Percentiles rank a stretch among this genome's conserved stretches.
Conservation (phyloP, 1,140 invertebrate species). For the Phortica variegata region DNA sequence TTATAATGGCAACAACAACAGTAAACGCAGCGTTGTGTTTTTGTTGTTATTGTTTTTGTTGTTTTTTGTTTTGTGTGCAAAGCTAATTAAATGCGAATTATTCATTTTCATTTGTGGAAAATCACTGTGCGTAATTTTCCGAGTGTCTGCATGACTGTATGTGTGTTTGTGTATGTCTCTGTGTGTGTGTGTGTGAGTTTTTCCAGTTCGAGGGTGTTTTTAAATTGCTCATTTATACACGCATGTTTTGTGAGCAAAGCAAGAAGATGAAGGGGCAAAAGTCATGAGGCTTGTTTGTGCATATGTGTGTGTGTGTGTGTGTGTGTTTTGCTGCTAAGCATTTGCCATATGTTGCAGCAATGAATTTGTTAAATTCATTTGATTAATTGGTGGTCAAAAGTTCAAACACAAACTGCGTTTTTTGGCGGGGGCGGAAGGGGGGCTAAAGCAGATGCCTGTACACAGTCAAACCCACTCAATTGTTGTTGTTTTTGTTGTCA, state of each 20-base stretch:
- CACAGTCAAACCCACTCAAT: background rate
- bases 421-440: too few relatives aligned
- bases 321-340: slow-evolving; percentile 18
- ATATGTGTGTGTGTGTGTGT: slow-evolving; percentile 21
- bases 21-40: too few relatives aligned
- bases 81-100: slow-evolving; percentile 53
- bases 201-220: too few relatives aligned
- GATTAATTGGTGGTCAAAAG: slow-evolving; percentile 54
- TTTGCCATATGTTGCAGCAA: slow-evolving; percentile 45
- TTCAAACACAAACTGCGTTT: too few relatives aligned
- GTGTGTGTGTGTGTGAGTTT: slow-evolving; percentile 12
- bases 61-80: slow-evolving; percentile 42
- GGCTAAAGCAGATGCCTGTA: slow-evolving; percentile 18
- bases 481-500: background rate
- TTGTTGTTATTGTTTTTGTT: slow-evolving; percentile 8
- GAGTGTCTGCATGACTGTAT: slow-evolving; percentile 14
- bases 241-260: too few relatives aligned
- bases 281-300: too few relatives aligned
- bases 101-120: too few relatives aligned
- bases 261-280: too few relatives aligned
- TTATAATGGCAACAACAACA: slow-evolving; percentile 41
- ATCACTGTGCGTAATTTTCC: slow-evolving; percentile 18
- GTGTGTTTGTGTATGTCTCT: slow-evolving; percentile 27
- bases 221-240: too few relatives aligned
- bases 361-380: slow-evolving; percentile 50